Evolutionary conservation across 2,888 invertebrate species (phyloP).

Genomic region (Ophion costatus): DNA sequence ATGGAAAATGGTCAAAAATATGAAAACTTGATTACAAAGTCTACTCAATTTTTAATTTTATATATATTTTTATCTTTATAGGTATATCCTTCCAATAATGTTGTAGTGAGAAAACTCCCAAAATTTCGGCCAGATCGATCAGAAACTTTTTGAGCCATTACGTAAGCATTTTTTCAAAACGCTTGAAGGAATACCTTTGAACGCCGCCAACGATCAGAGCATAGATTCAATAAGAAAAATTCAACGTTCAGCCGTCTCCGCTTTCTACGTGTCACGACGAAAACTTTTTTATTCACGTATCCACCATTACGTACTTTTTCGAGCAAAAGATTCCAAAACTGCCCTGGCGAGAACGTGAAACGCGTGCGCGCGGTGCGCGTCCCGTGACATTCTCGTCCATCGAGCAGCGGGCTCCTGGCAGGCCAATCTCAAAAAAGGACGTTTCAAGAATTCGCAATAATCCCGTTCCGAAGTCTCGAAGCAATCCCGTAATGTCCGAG

Average conservation of each 20-base stretch:
- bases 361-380: constrained; percentile 83
- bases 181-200: too few species aligned
- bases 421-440: constrained; percentile 89
- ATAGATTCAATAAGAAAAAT: not conserved
- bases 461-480: constrained; percentile 76
- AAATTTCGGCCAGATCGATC: too few species aligned
- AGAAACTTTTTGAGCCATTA: too few species aligned
- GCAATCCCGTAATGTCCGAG: constrained; percentile 84
- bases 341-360: constrained; percentile 84
- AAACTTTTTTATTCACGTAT: constrained; percentile 7
- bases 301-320: constrained; percentile 84
- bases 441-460: constrained; percentile 84
- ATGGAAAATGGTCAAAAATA: too few species aligned
- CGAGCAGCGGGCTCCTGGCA: constrained; percentile 87
- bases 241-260: not conserved
- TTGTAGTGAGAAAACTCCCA: too few species aligned
- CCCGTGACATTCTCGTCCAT: constrained; percentile 84
- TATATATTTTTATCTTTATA: too few species aligned
- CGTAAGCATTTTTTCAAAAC: too few species aligned
- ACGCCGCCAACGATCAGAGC: too few species aligned
- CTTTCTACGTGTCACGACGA: not conserved
- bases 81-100: too few species aligned
- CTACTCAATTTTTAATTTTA: too few species aligned
- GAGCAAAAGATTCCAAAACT: constrained; percentile 86
- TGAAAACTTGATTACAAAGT: too few species aligned